Conservation (phyloP, 2,113 vertebrate species). For the Pachyramphus minor region DNA sequence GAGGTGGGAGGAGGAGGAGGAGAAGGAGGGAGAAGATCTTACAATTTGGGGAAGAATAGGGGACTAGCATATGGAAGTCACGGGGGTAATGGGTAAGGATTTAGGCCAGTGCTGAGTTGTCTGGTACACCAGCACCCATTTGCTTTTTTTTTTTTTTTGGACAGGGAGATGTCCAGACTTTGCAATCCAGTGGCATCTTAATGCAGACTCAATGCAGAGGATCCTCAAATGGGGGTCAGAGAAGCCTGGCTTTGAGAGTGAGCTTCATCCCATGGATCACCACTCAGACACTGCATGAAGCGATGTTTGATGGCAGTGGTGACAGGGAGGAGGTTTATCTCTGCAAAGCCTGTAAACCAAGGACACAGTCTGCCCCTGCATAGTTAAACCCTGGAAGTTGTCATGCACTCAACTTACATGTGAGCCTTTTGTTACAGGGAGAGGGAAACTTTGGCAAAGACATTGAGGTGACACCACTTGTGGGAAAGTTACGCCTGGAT, state of each 20-base stretch:
- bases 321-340: neutral
- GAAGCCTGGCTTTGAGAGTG: neutral
- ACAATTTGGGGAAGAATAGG: neutral
- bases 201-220: neutral
- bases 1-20: neutral
- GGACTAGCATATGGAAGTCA: neutral
- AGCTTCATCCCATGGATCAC: neutral
- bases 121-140: accelerated
- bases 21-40: neutral
- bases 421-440: neutral
- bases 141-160: neutral
- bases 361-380: neutral
- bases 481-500: neutral
- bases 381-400: neutral
- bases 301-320: neutral
- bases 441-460: neutral
- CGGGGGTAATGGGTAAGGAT: neutral
- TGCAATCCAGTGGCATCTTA: neutral
- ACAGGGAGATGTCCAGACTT: neutral
- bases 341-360: neutral
- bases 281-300: neutral
- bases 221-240: neutral
- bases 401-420: neutral
- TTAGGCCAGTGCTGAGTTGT: neutral
- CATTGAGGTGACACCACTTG: neutral